Conservation (phyloP, 2,113 vertebrate species). For the Paradisaea rubra region DNA sequence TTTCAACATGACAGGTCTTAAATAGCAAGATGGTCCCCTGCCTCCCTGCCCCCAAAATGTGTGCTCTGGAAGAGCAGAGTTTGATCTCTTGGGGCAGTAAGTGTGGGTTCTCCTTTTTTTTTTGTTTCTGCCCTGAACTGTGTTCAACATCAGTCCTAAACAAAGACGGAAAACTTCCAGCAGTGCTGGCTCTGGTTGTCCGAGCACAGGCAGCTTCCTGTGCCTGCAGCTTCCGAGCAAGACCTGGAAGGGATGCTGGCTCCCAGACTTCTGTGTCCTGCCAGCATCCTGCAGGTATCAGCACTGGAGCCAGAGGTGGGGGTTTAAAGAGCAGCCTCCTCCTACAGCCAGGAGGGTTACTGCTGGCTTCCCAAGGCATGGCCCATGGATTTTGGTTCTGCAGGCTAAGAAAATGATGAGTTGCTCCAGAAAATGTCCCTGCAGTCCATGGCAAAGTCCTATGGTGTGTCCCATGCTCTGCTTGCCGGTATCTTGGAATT, state of each 20-base stretch:
- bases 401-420: background rate
- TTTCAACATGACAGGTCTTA: constrained; percentile 84
- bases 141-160: background rate
- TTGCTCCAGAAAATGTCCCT: background rate
- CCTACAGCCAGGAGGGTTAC: background rate
- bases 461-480: background rate
- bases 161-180: background rate
- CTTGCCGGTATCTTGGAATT: background rate
- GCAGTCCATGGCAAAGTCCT: background rate
- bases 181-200: background rate
- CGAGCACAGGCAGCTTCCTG: too few relatives aligned
- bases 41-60: constrained; percentile 13
- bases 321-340: background rate
- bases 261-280: background rate
- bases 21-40: constrained; percentile 70
- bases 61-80: constrained; percentile 18
- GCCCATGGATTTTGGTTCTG: background rate
- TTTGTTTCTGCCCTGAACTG: background rate
- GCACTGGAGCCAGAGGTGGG: background rate
- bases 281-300: background rate
- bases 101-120: background rate
- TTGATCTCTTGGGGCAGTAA: constrained; percentile 22
- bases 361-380: background rate
- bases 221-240: rapidly evolving
- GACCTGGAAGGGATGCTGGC: background rate